phyloP scores from a whole-genome alignment of 2,888 invertebrate species.

The Blastobasis adustella region DNA sequence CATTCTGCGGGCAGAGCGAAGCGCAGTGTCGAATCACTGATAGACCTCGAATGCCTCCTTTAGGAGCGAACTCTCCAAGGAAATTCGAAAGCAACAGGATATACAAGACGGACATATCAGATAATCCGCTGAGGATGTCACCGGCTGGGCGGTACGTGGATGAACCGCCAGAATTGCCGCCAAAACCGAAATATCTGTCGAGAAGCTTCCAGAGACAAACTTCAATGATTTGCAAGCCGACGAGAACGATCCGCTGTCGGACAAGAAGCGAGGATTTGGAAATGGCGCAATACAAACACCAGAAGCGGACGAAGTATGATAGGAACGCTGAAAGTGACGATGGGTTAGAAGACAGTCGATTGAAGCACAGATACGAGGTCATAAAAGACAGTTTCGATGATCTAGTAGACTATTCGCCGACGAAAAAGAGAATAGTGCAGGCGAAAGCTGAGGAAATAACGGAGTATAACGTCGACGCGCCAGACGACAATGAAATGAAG shows the following conservation, averaged over 20 bases:
- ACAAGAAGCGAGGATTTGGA: conserved; percentile 62
- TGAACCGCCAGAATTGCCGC: conserved; percentile 60
- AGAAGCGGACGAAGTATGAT: conserved; percentile 37
- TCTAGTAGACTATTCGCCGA: conserved; percentile 57
- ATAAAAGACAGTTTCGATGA: conserved; percentile 67
- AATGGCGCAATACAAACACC: conserved; percentile 59
- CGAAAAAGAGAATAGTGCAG: conserved; percentile 64
- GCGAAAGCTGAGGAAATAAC: conserved; percentile 57
- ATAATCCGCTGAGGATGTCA: conserved; percentile 58
- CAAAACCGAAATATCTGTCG: conserved; percentile 58
- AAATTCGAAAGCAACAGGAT: conserved; percentile 58
- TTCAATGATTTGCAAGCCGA: conserved; percentile 70
- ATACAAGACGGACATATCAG: conserved; percentile 62
- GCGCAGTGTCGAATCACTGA: conserved; percentile 57
- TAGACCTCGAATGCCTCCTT: conserved; percentile 50
- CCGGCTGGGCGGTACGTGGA: conserved; percentile 45
- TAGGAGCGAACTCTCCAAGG: conserved; percentile 65
- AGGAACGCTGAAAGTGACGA: conserved; percentile 50
- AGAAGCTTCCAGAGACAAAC: conserved; percentile 55
- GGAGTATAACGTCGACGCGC: conserved; percentile 73
- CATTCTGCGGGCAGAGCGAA: conserved; percentile 87
- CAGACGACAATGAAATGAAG: conserved; percentile 67
- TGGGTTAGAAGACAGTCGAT: conserved; percentile 48
- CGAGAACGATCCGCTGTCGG: conserved; percentile 42
- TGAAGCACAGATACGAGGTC: conserved; percentile 70